Base-by-base conservation (phyloP, 2,797 vertebrate genomes). In the Ambastaia sidthimunki region DNA sequence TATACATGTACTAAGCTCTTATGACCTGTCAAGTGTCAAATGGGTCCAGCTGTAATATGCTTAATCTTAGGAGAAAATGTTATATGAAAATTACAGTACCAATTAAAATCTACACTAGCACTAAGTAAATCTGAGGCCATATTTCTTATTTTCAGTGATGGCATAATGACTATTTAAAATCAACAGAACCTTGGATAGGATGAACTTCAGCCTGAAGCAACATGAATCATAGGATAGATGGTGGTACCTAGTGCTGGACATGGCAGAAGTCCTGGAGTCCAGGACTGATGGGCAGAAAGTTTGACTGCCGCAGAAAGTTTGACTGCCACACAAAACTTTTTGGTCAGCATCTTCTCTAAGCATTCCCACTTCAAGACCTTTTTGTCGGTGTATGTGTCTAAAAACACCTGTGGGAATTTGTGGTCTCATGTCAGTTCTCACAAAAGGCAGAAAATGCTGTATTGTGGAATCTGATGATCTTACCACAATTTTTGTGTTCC, bases 181-280 rank as follows among this genome's bases (percentile, higher is more conserved):
- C 7, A 41, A 41, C 37, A 41, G 9, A 41, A 41, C 7, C 37
- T 41, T 41, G 37, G 37, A 41, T 41, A 41, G 9, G 5, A 41
- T 41, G 37, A 41, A 41, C 34, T 9, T 41, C 9, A 59, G 4
- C 3, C 37, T 59, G 10, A 59, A 59, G 21, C 28, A 28, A 28
- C 70, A 6, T 44, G 44, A 37, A 13, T 41, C 9, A 10, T 41
- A 41, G 11, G 2, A 66, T 57, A 37, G 12, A 41, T 13, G n/a
- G 18, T 67, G 60, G 18, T 85, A 93, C 92, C 90, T 92, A 25
- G 80, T 86, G 76, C 70, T 82, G 48, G 89, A 90, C 79, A 86
- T 78, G 48, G 85, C 85, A 15, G 90, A 93, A 7, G 81, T 59
- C 88, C 89, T 88, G n/a, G 89, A 90, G 82, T 87, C 88, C 70